These are phyloP conservation scores for Branchinecta lindahli DNA, from an alignment of 1,140 invertebrate species.

Conservation along the genomic window DNA sequence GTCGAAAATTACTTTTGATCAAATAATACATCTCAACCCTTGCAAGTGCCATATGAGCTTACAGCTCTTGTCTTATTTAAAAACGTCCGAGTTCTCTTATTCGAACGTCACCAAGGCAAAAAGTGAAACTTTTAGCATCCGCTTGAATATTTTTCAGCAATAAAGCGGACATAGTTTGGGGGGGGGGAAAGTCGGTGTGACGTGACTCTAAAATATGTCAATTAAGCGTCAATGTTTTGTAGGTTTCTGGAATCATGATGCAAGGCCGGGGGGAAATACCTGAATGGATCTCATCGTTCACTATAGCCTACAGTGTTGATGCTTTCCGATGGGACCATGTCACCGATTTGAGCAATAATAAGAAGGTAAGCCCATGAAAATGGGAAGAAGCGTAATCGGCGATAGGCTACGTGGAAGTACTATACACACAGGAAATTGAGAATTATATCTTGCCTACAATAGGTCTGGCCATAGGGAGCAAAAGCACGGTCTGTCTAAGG, in stretches of 20 bases:
- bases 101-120: too few species aligned
- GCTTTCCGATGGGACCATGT: constrained; percentile 38
- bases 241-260: constrained; percentile 39
- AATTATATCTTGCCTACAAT: background rate
- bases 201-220: too few species aligned
- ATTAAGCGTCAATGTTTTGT: constrained; percentile 14
- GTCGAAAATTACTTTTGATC: too few species aligned
- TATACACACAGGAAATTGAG: background rate
- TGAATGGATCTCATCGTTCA: constrained; percentile 38
- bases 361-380: constrained; percentile 30
- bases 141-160: too few species aligned
- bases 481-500: background rate
- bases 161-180: too few species aligned
- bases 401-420: background rate
- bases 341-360: constrained; percentile 35
- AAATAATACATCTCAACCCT: too few species aligned
- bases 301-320: constrained; percentile 38
- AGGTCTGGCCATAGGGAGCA: background rate
- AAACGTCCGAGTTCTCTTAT: too few species aligned
- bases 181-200: too few species aligned
- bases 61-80: too few species aligned
- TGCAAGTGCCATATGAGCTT: too few species aligned
- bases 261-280: constrained; percentile 37
- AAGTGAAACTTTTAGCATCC: too few species aligned
- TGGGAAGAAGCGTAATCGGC: too few species aligned